These are phyloP conservation scores for Varanus komodoensis DNA, from an alignment of 2,113 vertebrate species.

Conservation along the genomic window DNA sequence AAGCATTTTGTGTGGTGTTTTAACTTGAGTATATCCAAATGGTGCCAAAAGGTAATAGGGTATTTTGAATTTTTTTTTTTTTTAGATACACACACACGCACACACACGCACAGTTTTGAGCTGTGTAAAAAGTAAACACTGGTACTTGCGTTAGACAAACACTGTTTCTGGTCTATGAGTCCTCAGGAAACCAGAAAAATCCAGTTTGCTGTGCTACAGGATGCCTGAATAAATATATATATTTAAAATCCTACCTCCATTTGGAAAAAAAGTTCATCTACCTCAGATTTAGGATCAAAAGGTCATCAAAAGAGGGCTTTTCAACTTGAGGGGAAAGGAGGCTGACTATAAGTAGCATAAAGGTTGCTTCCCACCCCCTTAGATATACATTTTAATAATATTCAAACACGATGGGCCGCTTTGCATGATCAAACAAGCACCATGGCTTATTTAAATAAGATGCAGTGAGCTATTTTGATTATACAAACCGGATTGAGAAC, in stretches of 20 bases:
- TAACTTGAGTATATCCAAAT: conserved; percentile 67
- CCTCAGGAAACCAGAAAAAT: conserved; percentile 55
- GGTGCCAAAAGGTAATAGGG: conserved; percentile 80
- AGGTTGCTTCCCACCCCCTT: no score
- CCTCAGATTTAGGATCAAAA: conserved; percentile 71
- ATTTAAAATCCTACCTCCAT: conserved; percentile 78
- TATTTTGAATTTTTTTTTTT: conserved; percentile 72
- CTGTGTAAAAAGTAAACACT: conserved; percentile 75
- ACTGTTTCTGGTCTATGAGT: conserved; percentile 55
- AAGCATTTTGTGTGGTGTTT: conserved; percentile 70
- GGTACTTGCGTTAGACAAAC: conserved; percentile 65
- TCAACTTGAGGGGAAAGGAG: conserved; percentile 46
- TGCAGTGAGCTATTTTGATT: no score
- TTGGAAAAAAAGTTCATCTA: conserved; percentile 70
- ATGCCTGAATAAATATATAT: conserved; percentile 54
- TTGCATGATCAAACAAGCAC: no score
- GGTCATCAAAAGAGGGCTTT: conserved; percentile 62
- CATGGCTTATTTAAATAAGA: not conserved
- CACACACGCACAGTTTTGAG: conserved; percentile 73
- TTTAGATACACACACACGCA: conserved; percentile 66
- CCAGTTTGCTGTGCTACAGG: conserved; percentile 66
- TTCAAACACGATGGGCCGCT: no score
- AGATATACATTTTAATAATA: no score
- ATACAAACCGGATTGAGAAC: not conserved
- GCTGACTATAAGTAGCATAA: conserved; percentile 54